These are phyloP conservation scores for Chelon labrosus DNA, from an alignment of 2,797 vertebrate species.

Conservation along the genomic window DNA sequence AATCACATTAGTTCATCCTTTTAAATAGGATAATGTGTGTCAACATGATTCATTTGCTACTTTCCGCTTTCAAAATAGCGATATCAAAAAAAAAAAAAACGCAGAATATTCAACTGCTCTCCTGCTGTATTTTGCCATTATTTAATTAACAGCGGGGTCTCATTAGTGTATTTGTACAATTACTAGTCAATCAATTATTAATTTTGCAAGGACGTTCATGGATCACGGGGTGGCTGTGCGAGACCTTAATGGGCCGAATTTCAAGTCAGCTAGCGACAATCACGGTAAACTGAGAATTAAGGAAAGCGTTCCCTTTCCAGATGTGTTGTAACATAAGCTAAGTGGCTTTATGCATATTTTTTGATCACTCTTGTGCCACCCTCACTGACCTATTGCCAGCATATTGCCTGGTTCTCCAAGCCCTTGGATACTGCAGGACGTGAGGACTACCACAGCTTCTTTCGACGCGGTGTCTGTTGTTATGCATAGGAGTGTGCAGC, in stretches of 20 bases:
- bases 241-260: not conserved
- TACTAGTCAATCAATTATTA: not conserved
- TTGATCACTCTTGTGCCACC: slow-evolving; percentile 11
- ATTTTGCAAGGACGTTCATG: not conserved
- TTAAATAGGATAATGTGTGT: slow-evolving; percentile 22
- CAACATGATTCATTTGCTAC: slow-evolving; percentile 28
- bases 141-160: slow-evolving; percentile 1
- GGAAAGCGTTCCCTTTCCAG: slow-evolving; percentile 12
- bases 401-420: slow-evolving; percentile 13
- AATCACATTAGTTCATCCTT: slow-evolving; percentile 34
- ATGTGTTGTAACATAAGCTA: slow-evolving; percentile 17
- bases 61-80: slow-evolving; percentile 26
- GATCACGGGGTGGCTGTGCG: not conserved
- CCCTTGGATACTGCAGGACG: not conserved
- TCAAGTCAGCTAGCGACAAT: slow-evolving; percentile 3
- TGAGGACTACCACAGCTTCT: slow-evolving; percentile 15
- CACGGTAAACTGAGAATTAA: not conserved
- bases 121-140: not conserved
- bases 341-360: not conserved
- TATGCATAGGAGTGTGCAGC: not conserved
- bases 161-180: slow-evolving; percentile 8
- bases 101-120: slow-evolving; percentile 7
- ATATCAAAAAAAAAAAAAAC: not conserved
- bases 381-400: not conserved
- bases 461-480: slow-evolving; percentile 25